Percentiles rank a stretch among this genome's conserved stretches.
These are phyloP conservation scores for Periophthalmodon schlosseri DNA, from an alignment of 2,113 vertebrate genomes.

Conservation along the genomic window DNA sequence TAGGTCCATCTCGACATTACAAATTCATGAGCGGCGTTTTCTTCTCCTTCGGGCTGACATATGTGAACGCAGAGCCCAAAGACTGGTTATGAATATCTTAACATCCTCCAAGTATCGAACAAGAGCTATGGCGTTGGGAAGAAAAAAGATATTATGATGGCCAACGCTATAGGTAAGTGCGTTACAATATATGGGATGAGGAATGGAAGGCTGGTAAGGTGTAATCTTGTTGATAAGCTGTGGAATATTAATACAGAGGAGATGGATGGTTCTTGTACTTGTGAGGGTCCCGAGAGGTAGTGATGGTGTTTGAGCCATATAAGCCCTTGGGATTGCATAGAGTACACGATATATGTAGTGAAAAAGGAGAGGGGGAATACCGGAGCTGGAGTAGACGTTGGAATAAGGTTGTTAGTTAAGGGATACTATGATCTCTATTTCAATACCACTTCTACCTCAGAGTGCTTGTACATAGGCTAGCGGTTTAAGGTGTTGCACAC, in stretches of 20 bases:
- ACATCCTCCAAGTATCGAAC: not conserved
- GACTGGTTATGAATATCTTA: not conserved
- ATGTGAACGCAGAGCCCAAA: not conserved
- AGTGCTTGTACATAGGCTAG: too few relatives aligned
- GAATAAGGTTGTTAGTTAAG: not conserved
- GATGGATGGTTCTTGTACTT: not conserved
- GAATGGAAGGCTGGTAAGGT: not conserved
- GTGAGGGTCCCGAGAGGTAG: not conserved
- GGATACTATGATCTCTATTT: too few relatives aligned
- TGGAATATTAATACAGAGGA: not conserved
- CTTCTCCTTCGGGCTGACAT: not conserved
- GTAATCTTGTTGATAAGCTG: not conserved
- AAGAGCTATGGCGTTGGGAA: not conserved
- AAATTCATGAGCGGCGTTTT: conserved; percentile 5
- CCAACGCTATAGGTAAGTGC: not conserved
- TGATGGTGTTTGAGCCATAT: not conserved
- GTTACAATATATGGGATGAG: not conserved
- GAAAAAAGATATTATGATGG: not conserved
- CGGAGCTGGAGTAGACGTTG: not conserved
- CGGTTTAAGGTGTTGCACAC: too few relatives aligned
- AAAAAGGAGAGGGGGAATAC: not conserved
- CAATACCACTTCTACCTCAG: too few relatives aligned
- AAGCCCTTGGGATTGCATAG: not conserved
- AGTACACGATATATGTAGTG: not conserved
- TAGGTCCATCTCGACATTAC: not conserved